Evolutionary conservation across 1,140 invertebrate genomes (phyloP).

Genomic region (Sarcophaga bullata): DNA sequence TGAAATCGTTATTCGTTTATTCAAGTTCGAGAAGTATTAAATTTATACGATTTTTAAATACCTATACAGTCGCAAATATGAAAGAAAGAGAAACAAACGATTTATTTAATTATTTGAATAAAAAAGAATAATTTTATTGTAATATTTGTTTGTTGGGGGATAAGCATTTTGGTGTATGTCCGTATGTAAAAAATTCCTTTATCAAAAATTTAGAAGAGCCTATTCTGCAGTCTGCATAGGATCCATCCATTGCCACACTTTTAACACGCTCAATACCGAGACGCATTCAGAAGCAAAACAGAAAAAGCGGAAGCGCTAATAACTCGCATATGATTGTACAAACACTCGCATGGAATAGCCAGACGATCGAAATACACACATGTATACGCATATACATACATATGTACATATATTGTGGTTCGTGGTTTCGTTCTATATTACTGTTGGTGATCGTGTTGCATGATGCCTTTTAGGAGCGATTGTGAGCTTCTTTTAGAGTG

Average conservation of each 20-base stretch:
- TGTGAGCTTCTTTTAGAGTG: slow-evolving; percentile 40
- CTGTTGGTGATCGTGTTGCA: slow-evolving; percentile 25
- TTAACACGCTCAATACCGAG: no score
- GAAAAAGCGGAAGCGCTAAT: slow-evolving; percentile 11
- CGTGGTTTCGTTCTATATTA: slow-evolving; percentile 10
- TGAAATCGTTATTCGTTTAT: no score
- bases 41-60: no score
- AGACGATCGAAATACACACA: no score
- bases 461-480: slow-evolving; percentile 38
- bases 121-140: no score
- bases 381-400: neutral
- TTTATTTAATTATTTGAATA: no score
- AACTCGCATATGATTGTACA: neutral
- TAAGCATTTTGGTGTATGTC: neutral
- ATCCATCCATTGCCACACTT: no score
- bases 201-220: neutral
- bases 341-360: no score
- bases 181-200: neutral
- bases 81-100: no score
- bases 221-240: neutral
- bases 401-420: neutral
- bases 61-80: no score
- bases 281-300: neutral
- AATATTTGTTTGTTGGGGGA: neutral
- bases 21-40: no score